Conservation (phyloP, 2,113 vertebrate species). For the Dasypus novemcinctus region DNA sequence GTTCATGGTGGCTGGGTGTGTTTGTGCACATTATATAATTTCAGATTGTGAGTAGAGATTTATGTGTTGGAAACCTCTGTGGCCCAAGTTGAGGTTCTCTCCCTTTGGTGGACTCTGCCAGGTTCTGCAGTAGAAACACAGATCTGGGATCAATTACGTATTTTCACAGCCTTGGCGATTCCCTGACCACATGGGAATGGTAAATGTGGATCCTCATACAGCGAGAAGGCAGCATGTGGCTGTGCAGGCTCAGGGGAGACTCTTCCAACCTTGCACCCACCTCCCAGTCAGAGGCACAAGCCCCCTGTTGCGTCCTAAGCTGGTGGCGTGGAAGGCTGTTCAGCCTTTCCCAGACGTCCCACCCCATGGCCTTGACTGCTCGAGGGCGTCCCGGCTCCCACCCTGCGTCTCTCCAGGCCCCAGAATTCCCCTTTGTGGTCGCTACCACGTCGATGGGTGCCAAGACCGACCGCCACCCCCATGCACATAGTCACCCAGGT, state of each 20-base stretch:
- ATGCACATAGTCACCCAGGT: not conserved
- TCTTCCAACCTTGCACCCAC: not conserved
- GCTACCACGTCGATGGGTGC: no score
- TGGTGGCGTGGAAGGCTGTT: not conserved
- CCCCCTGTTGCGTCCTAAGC: not conserved
- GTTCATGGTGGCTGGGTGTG: not conserved
- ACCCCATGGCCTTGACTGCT: not conserved
- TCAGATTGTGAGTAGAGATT: slow-evolving; percentile 28
- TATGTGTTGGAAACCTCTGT: not conserved
- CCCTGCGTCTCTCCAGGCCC: not conserved
- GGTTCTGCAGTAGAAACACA: not conserved
- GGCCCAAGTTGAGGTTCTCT: not conserved
- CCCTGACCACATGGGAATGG: not conserved
- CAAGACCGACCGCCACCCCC: not conserved
- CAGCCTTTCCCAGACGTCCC: not conserved
- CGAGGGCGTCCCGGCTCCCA: not conserved
- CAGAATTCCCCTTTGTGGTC: not conserved
- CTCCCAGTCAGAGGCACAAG: not conserved
- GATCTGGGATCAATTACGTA: not conserved
- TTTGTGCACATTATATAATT: slow-evolving; percentile 4
- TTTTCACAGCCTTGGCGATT: not conserved
- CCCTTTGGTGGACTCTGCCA: not conserved
- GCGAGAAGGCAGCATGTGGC: not conserved
- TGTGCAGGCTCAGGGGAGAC: not conserved
- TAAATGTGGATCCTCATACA: not conserved